Evolutionary conservation across 2,888 invertebrate genomes (phyloP).

Genomic region (Drosophila anceps): DNA sequence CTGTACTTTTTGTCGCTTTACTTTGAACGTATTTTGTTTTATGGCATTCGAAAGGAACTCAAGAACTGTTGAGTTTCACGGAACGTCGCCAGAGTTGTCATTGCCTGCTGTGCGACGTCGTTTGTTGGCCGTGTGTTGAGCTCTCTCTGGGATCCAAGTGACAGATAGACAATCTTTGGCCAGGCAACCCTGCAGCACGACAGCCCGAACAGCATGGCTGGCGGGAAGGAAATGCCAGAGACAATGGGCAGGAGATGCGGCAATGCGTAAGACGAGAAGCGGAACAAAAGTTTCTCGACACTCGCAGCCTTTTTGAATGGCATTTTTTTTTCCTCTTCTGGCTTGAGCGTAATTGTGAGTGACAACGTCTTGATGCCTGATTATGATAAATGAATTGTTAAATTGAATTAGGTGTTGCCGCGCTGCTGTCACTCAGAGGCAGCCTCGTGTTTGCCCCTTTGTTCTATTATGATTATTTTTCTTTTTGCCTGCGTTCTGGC

Average conservation of each 20-base stretch:
- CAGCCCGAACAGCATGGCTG: slow-evolving; percentile 25
- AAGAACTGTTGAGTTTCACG: slow-evolving; percentile 46
- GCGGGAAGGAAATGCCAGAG: slow-evolving; percentile 9
- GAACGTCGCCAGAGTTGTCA: slow-evolving; percentile 45
- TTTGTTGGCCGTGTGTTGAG: slow-evolving; percentile 27
- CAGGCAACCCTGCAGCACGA: slow-evolving; percentile 33
- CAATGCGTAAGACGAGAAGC: slow-evolving; percentile 67
- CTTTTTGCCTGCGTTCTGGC: slow-evolving; percentile 41
- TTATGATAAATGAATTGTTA: slow-evolving; percentile 83
- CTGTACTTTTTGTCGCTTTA: slow-evolving; percentile 11
- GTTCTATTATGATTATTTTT: slow-evolving; percentile 14
- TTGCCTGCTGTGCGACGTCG: slow-evolving; percentile 42
- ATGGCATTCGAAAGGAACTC: slow-evolving; percentile 38
- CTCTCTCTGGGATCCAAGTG: slow-evolving; percentile 67
- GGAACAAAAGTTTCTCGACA: slow-evolving; percentile 51
- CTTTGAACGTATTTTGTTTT: slow-evolving; percentile 7
- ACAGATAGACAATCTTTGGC: slow-evolving; percentile 71
- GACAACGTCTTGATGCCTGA: slow-evolving; percentile 81
- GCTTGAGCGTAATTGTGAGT: slow-evolving; percentile 80
- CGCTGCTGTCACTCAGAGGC: slow-evolving; percentile 77
- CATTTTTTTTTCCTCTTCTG: slow-evolving; percentile 16
- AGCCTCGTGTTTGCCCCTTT: slow-evolving; percentile 56
- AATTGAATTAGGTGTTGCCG: slow-evolving; percentile 82
- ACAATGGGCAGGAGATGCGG: slow-evolving; percentile 5
- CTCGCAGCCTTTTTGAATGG: slow-evolving; percentile 46